A percentile compares a stretch with the other conserved stretches of the same genome.
Conservation (phyloP, 2,113 vertebrate genomes). For the Ptychochromis oligacanthus region DNA sequence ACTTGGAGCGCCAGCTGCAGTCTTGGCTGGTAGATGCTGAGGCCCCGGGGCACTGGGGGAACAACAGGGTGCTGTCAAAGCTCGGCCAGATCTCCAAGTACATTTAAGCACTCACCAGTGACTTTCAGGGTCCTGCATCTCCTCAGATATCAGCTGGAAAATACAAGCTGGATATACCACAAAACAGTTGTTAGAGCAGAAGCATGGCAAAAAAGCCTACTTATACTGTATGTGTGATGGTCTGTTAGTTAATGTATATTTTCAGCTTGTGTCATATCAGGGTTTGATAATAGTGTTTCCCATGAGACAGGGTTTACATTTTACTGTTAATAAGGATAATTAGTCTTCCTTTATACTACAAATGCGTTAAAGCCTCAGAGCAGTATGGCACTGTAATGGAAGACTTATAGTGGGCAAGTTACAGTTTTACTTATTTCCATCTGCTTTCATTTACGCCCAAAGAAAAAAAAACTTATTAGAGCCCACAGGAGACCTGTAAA, state of each 20-base stretch:
- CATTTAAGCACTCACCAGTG: conserved; percentile 55
- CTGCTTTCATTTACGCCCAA: conserved; percentile 64
- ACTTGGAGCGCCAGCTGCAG: conserved; percentile 57
- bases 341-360: conserved; percentile 40
- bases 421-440: conserved; percentile 50
- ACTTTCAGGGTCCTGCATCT: conserved; percentile 43
- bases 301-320: conserved; percentile 22
- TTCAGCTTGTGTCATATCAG: conserved; percentile 25
- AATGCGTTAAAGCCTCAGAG: conserved; percentile 29
- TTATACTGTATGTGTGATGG: conserved; percentile 19
- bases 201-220: conserved; percentile 4
- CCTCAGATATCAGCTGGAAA: conserved; percentile 38
- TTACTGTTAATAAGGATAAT: conserved; percentile 35
- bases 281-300: conserved; percentile 24
- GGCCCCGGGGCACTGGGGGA: conserved; percentile 53
- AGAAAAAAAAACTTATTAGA: conserved; percentile 51
- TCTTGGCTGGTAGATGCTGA: conserved; percentile 62
- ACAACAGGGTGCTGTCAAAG: conserved; percentile 32
- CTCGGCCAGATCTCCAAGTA: conserved; percentile 45
- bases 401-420: conserved; percentile 44
- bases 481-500: conserved; percentile 45
- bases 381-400: conserved; percentile 23
- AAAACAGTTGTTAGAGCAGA: conserved; percentile 45
- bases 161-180: conserved; percentile 10
- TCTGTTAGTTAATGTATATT: conserved; percentile 39